Evolutionary conservation across 2,888 invertebrate genomes (phyloP).

Genomic region (Tridacna gigas): DNA sequence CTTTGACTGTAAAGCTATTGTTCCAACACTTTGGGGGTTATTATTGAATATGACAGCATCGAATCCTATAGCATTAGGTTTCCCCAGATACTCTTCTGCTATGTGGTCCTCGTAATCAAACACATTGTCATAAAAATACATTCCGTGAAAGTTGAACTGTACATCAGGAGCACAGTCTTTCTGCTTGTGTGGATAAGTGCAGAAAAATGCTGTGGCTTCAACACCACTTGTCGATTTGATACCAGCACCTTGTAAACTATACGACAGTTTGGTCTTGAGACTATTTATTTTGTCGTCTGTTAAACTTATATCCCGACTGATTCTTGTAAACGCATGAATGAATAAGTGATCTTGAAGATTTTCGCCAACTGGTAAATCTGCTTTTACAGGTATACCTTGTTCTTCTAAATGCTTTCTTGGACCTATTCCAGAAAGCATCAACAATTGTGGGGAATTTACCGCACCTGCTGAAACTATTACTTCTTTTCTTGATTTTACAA

Average conservation of each 20-base stretch:
- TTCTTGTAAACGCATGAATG: slow-evolving; percentile 26
- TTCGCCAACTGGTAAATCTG: slow-evolving; percentile 76
- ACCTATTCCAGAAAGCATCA: slow-evolving; percentile 19
- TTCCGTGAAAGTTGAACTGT: slow-evolving; percentile 43
- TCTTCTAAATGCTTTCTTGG: slow-evolving; percentile 73
- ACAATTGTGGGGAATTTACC: slow-evolving; percentile 80
- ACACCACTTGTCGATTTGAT: slow-evolving; percentile 38
- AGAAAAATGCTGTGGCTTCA: slow-evolving; percentile 51
- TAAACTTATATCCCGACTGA: slow-evolving; percentile 33
- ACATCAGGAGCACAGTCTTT: slow-evolving; percentile 50
- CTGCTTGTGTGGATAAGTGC: slow-evolving; percentile 20
- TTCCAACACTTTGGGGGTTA: slow-evolving; percentile 90
- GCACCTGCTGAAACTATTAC: slow-evolving; percentile 82
- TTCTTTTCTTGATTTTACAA: slow-evolving; percentile 70
- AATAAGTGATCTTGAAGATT: slow-evolving; percentile 33
- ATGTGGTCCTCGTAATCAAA: slow-evolving; percentile 40
- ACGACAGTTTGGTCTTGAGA: slow-evolving; percentile 27
- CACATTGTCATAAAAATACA: slow-evolving; percentile 10
- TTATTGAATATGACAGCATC: slow-evolving; percentile 1
- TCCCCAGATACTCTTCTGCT: slow-evolving; percentile 38
- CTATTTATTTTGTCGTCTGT: slow-evolving; percentile 39
- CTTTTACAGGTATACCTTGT: slow-evolving; percentile 78
- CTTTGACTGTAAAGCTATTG: slow-evolving; percentile 90
- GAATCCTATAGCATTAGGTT: slow-evolving; percentile 2
- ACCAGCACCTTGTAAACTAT: slow-evolving; percentile 47